phyloP scores from a whole-genome alignment of 2,797 vertebrate genomes.

The Schizopygopsis malacanthus region DNA sequence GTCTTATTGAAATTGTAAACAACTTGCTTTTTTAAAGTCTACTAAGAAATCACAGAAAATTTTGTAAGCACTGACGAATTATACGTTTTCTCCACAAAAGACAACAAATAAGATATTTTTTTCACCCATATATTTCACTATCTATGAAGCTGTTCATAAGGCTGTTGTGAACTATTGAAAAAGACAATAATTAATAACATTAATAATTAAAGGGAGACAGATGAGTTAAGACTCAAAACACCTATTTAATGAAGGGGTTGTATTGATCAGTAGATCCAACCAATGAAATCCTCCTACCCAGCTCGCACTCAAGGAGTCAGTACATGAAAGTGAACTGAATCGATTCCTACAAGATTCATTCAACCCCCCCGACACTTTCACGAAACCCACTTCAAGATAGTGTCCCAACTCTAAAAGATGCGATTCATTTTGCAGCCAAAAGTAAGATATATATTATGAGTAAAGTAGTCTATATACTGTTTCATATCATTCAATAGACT shows the following conservation, averaged over 20 bases:
- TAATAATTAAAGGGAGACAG: not conserved
- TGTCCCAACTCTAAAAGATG: not conserved
- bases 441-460: not conserved
- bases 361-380: not conserved
- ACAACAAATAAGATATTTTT: not conserved
- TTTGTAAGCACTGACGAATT: not conserved
- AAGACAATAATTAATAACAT: not conserved
- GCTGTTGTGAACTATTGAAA: not conserved
- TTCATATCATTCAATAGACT: not conserved
- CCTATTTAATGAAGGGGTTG: not conserved
- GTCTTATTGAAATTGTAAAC: not conserved
- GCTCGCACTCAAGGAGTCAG: not conserved
- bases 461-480: not conserved
- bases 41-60: not conserved
- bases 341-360: constrained; percentile 1
- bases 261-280: not conserved
- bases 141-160: not conserved
- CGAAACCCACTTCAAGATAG: not conserved
- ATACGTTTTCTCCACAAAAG: not conserved
- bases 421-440: not conserved
- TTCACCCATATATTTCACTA: not conserved
- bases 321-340: not conserved
- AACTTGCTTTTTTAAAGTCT: not conserved
- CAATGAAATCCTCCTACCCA: not conserved
- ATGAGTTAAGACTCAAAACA: not conserved